phyloP scores from a whole-genome alignment of 2,113 vertebrate species.

The Mormyrus iriodes region DNA sequence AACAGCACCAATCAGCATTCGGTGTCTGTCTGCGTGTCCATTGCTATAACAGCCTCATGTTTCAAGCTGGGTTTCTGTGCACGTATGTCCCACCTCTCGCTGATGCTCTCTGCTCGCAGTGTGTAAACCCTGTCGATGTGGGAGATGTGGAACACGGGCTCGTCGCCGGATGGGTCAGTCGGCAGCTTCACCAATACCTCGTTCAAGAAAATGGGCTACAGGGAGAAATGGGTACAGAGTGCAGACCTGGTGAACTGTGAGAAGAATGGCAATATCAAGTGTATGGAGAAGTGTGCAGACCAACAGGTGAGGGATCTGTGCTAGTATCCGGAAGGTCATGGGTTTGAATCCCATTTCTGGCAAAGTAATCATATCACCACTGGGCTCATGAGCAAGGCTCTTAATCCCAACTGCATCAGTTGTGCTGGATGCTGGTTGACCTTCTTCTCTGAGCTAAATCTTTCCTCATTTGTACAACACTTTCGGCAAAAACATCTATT shows the following conservation, averaged over 20 bases:
- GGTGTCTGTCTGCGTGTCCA: slow-evolving; percentile 20
- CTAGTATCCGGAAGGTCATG: not conserved
- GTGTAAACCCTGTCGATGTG: slow-evolving; percentile 98
- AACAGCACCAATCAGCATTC: not conserved
- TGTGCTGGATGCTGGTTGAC: not conserved
- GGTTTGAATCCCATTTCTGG: not conserved
- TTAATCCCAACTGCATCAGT: not conserved
- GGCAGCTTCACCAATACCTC: slow-evolving; percentile 96
- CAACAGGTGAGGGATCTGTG: not conserved
- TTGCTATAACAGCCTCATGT: not conserved
- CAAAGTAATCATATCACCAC: not conserved
- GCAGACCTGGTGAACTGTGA: not conserved
- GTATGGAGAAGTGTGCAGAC: not conserved
- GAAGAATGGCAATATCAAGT: not conserved
- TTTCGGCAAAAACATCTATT: not conserved
- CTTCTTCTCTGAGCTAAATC: not conserved
- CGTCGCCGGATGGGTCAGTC: slow-evolving; percentile 94
- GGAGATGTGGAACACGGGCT: slow-evolving; percentile 96
- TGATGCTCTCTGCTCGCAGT: slow-evolving; percentile 90
- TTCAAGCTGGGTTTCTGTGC: not conserved
- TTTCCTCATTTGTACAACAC: not conserved
- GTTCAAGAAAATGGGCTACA: slow-evolving; percentile 95
- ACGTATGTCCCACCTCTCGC: slow-evolving; percentile 72
- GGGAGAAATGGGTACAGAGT: slow-evolving; percentile 3
- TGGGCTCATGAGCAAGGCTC: not conserved